These are phyloP conservation scores for Dryadula phaetusa DNA, from an alignment of 2,888 invertebrate species.

Conservation along the genomic window DNA sequence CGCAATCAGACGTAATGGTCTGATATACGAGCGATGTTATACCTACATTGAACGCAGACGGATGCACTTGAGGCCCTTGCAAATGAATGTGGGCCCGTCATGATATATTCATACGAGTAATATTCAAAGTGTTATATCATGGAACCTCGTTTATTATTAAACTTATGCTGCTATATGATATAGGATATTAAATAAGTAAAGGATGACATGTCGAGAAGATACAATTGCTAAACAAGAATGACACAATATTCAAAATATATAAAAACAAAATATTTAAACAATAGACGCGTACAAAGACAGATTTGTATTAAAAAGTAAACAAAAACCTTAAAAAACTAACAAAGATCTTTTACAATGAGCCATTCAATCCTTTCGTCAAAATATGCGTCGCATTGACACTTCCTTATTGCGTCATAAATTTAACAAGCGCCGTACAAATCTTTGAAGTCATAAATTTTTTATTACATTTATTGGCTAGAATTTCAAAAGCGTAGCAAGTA, in stretches of 20 bases:
- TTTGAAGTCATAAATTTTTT: slow-evolving; percentile 49
- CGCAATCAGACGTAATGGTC: slow-evolving; percentile 74
- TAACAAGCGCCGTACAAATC: slow-evolving; percentile 65
- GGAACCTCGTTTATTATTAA: slow-evolving; percentile 34
- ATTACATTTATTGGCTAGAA: slow-evolving; percentile 37
- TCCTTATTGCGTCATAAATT: slow-evolving; percentile 82
- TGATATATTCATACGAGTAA: slow-evolving; percentile 46
- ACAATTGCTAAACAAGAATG: slow-evolving; percentile 46
- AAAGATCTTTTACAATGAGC: slow-evolving; percentile 69
- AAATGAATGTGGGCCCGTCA: slow-evolving; percentile 65
- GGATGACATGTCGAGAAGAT: slow-evolving; percentile 6
- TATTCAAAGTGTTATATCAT: slow-evolving; percentile 29
- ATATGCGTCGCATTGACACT: slow-evolving; percentile 73
- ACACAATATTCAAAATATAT: slow-evolving; percentile 69
- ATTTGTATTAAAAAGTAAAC: slow-evolving; percentile 64
- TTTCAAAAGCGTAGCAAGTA: slow-evolving; percentile 23
- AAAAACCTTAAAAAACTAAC: slow-evolving; percentile 69
- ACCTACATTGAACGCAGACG: slow-evolving; percentile 53
- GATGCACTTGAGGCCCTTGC: slow-evolving; percentile 69
- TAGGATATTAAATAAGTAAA: slow-evolving; percentile 13
- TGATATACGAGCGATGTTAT: slow-evolving; percentile 64
- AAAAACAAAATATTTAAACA: slow-evolving; percentile 75
- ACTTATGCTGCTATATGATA: slow-evolving; percentile 8
- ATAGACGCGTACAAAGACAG: slow-evolving; percentile 64
- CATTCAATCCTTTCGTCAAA: slow-evolving; percentile 82